phyloP scores from a whole-genome alignment of 2,113 vertebrate species.

The Urocolius indicus region DNA sequence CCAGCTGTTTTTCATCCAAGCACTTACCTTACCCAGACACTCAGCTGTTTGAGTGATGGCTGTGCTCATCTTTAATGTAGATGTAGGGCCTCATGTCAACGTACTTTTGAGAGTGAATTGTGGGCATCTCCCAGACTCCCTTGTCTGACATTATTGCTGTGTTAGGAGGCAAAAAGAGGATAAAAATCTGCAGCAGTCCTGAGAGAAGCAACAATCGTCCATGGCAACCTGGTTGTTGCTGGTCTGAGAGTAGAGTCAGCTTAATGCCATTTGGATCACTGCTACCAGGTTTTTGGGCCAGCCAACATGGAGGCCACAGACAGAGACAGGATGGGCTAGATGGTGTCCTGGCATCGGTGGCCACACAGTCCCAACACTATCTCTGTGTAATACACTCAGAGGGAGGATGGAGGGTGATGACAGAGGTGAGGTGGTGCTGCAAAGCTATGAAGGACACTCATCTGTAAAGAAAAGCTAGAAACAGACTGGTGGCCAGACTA shows the following conservation, averaged over 20 bases:
- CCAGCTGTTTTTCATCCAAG: conserved; percentile 2
- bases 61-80: conserved; percentile 11
- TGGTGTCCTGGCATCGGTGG: neutral
- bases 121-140: neutral
- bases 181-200: neutral
- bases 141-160: neutral
- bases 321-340: neutral
- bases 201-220: neutral
- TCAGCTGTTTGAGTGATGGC: neutral
- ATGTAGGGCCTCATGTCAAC: neutral
- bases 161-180: neutral
- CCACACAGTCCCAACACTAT: accelerated
- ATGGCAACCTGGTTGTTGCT: accelerated
- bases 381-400: neutral
- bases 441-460: neutral
- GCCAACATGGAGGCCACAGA: neutral
- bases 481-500: neutral
- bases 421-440: neutral
- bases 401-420: neutral
- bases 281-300: neutral
- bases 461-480: neutral
- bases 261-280: neutral
- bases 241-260: neutral
- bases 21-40: neutral
- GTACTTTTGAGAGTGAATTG: neutral